Evolutionary conservation across 2,888 invertebrate genomes (phyloP).

Genomic region (Hypsopygia costalis): DNA sequence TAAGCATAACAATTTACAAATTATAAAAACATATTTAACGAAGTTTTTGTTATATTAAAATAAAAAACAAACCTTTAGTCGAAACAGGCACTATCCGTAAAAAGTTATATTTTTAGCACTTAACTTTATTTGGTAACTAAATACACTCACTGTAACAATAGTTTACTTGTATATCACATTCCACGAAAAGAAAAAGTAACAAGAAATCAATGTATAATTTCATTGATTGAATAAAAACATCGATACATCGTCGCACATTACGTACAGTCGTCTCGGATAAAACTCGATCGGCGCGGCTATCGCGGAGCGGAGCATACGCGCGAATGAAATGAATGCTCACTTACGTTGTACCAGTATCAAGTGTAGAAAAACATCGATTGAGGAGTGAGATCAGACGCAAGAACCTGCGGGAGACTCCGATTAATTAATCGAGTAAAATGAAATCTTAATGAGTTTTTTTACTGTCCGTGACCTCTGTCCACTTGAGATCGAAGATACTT

Average conservation of each 20-base stretch:
- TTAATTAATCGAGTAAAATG: slow-evolving; percentile 10
- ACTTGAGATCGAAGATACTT: slow-evolving; percentile 10
- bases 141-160: slow-evolving; percentile 2
- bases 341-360: slow-evolving; percentile 17
- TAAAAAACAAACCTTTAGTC: not conserved
- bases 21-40: slow-evolving; percentile 3
- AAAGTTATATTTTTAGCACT: not conserved
- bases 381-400: slow-evolving; percentile 18
- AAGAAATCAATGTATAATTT: slow-evolving; percentile 6
- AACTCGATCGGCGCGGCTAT: slow-evolving; percentile 47
- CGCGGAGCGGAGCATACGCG: slow-evolving; percentile 54
- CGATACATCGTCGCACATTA: slow-evolving; percentile 35
- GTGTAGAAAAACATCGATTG: slow-evolving; percentile 27
- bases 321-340: slow-evolving; percentile 54
- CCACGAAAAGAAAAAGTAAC: no score
- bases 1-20: not conserved
- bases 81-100: slow-evolving; percentile 3
- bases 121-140: not conserved
- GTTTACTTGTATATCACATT: slow-evolving; percentile 6
- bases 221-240: slow-evolving; percentile 36
- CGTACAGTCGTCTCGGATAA: slow-evolving; percentile 25
- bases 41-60: not conserved
- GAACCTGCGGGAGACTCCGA: slow-evolving; percentile 8
- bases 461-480: not conserved
- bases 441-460: slow-evolving; percentile 5